These are phyloP conservation scores for Ophion ventricosus DNA, from an alignment of 2,888 invertebrate genomes.

Conservation along the genomic window DNA sequence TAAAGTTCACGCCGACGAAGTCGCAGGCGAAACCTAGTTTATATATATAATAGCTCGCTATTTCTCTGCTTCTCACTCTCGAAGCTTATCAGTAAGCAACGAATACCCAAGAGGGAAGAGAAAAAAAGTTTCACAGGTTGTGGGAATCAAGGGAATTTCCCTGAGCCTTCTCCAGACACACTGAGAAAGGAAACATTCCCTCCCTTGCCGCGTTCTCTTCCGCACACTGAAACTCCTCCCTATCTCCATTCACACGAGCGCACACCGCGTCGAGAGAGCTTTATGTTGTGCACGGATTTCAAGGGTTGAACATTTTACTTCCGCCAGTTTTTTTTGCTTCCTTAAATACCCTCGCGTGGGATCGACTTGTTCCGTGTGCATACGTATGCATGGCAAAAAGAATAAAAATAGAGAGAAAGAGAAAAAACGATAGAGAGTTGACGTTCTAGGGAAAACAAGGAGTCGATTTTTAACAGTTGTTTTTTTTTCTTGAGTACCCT, in stretches of 20 bases:
- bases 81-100: slow-evolving; percentile 46
- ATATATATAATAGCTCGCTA: neutral
- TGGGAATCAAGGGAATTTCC: slow-evolving; percentile 69
- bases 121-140: slow-evolving; percentile 70
- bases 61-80: neutral
- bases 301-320: slow-evolving; percentile 72
- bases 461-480: slow-evolving; percentile 13
- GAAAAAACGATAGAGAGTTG: neutral
- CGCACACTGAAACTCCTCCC: slow-evolving; percentile 11
- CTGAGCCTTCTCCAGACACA: slow-evolving; percentile 7
- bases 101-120: slow-evolving; percentile 22
- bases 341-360: slow-evolving; percentile 36
- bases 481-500: slow-evolving; percentile 19
- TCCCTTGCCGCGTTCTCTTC: slow-evolving; percentile 21
- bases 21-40: no score
- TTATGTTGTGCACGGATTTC: slow-evolving; percentile 47
- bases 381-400: neutral
- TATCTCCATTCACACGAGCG: slow-evolving; percentile 4
- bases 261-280: neutral
- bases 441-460: slow-evolving; percentile 12
- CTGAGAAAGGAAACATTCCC: slow-evolving; percentile 4
- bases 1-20: no score
- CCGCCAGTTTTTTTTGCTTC: slow-evolving; percentile 61
- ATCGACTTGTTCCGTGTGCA: slow-evolving; percentile 23
- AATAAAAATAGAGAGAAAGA: neutral